These are phyloP conservation scores for Sinhomidia bicolor DNA, from an alignment of 2,888 invertebrate species.

Conservation along the genomic window DNA sequence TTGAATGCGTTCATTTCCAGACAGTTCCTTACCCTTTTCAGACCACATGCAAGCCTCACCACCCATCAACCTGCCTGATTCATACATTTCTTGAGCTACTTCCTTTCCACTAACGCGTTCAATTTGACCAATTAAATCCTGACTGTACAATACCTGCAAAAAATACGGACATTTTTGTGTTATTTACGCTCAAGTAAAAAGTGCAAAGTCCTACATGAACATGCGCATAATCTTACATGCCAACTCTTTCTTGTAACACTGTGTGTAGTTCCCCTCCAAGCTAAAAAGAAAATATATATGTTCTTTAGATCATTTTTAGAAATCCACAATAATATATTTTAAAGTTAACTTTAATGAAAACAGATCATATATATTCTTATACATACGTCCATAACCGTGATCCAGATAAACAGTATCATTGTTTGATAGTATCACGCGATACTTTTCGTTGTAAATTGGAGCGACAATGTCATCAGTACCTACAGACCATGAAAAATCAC, in stretches of 20 bases:
- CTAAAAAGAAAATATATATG: slow-evolving; percentile 17
- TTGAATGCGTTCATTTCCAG: background rate
- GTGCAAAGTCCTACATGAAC: background rate
- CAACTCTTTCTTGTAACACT: slow-evolving; percentile 75
- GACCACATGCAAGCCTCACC: slow-evolving; percentile 93
- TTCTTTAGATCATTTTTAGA: background rate
- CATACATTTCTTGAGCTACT: slow-evolving; percentile 65
- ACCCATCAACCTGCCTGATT: slow-evolving; percentile 84
- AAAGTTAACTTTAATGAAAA: background rate
- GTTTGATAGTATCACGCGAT: slow-evolving; percentile 90
- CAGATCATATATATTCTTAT: background rate
- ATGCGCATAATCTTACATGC: slow-evolving; percentile 68
- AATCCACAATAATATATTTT: background rate
- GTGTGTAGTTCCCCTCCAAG: slow-evolving; percentile 77
- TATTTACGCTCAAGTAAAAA: background rate
- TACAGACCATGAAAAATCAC: slow-evolving; percentile 73
- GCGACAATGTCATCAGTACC: slow-evolving; percentile 84
- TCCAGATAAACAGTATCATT: slow-evolving; percentile 93
- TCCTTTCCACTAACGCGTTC: slow-evolving; percentile 54
- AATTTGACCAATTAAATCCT: slow-evolving; percentile 62
- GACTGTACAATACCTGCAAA: slow-evolving; percentile 59
- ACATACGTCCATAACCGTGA: slow-evolving; percentile 88
- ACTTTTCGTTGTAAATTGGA: slow-evolving; percentile 88
- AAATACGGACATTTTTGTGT: background rate
- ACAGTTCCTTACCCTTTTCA: slow-evolving; percentile 85